These are phyloP conservation scores for Hydrophis major DNA, from an alignment of 2,797 vertebrate species.

Conservation along the genomic window DNA sequence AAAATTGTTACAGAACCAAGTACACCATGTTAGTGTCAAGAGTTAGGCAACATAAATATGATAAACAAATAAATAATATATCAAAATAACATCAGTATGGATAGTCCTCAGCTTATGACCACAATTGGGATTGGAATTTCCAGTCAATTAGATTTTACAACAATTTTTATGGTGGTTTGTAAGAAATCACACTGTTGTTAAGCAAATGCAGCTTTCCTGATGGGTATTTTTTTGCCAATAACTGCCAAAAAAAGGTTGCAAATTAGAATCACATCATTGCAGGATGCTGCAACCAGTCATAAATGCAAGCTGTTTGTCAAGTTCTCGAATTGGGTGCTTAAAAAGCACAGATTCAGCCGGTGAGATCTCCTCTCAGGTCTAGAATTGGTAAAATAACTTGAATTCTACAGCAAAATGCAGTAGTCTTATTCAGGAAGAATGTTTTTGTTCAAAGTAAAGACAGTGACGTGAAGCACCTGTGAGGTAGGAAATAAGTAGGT, in stretches of 20 bases:
- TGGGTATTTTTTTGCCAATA: background rate
- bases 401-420: background rate
- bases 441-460: background rate
- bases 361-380: background rate
- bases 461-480: background rate
- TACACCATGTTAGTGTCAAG: background rate
- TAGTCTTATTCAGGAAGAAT: background rate
- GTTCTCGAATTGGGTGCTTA: background rate
- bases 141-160: too few species aligned
- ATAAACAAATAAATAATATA: background rate
- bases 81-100: background rate
- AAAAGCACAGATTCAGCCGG: background rate
- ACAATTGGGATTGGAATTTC: background rate
- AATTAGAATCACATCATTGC: background rate
- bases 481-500: background rate
- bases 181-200: background rate
- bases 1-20: background rate
- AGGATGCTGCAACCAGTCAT: background rate
- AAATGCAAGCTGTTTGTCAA: background rate
- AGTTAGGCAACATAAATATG: background rate
- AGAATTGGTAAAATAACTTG: background rate
- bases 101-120: too few species aligned
- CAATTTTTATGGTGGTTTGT: background rate
- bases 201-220: background rate
- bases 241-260: background rate